Evolutionary conservation across 2,888 invertebrate genomes (phyloP).

Genomic region (Lepidocyrtoides sp.): DNA sequence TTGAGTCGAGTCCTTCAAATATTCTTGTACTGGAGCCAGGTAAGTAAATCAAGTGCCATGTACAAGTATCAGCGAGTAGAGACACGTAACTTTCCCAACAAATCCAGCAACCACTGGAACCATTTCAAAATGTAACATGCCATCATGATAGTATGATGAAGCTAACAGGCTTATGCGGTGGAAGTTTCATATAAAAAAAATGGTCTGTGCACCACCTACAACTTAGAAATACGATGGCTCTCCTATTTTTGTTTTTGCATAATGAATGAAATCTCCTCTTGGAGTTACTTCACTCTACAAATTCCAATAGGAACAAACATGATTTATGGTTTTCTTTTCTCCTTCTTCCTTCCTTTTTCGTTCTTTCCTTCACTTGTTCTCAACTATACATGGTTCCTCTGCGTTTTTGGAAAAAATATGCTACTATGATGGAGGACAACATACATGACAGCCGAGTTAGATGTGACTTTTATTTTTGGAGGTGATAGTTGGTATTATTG

Average conservation of each 20-base stretch:
- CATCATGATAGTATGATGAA: constrained; percentile 44
- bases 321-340: constrained; percentile 46
- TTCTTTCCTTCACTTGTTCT: constrained; percentile 21
- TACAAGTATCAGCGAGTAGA: neutral
- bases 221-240: no score
- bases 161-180: neutral
- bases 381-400: constrained; percentile 9
- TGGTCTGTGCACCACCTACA: no score
- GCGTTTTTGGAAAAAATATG: neutral
- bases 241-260: constrained; percentile 46
- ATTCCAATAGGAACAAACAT: constrained; percentile 47
- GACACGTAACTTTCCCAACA: constrained; percentile 3
- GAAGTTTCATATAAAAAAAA: neutral
- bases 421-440: constrained; percentile 33
- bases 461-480: constrained; percentile 36
- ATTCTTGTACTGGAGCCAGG: neutral
- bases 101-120: constrained; percentile 18
- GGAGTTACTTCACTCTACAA: neutral
- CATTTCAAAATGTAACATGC: constrained; percentile 19
- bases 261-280: constrained; percentile 44
- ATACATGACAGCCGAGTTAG: constrained; percentile 25
- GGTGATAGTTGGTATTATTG: neutral
- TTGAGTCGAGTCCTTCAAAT: constrained; percentile 24
- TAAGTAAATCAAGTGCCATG: constrained; percentile 45
- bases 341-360: constrained; percentile 5